These are phyloP conservation scores for Steinernema hermaphroditum DNA, from an alignment of 2,888 invertebrate genomes.

Conservation along the genomic window DNA sequence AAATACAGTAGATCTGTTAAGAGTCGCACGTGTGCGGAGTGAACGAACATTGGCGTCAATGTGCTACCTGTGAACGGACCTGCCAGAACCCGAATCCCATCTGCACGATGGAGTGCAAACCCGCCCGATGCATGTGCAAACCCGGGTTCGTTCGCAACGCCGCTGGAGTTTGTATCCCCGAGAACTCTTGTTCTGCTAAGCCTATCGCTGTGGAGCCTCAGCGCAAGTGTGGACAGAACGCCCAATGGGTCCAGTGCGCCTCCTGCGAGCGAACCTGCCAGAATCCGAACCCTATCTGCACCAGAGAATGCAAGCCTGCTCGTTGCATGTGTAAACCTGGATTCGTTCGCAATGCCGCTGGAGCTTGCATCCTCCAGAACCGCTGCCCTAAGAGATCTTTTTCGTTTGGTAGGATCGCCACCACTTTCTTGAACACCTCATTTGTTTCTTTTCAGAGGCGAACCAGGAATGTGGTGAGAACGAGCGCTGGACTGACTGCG, in stretches of 20 bases:
- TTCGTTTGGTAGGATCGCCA: too few species aligned
- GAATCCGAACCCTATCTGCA: constrained; percentile 9
- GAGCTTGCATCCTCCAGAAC: background rate
- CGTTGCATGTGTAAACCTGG: background rate
- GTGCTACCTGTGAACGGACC: background rate
- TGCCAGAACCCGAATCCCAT: background rate
- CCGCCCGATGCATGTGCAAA: background rate
- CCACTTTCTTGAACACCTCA: too few species aligned
- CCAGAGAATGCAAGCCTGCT: background rate
- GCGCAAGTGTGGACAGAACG: background rate
- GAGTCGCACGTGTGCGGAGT: too few species aligned
- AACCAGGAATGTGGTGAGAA: background rate
- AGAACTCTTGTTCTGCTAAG: too few species aligned
- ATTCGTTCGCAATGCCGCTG: background rate
- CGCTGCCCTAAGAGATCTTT: too few species aligned
- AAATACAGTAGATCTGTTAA: too few species aligned
- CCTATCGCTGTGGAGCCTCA: too few species aligned
- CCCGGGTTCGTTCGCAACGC: background rate
- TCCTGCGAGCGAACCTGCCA: background rate
- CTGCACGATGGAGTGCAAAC: constrained; percentile 7
- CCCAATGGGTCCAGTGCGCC: background rate
- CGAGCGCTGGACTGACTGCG: constrained; percentile 8
- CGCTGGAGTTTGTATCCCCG: background rate
- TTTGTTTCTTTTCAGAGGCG: too few species aligned
- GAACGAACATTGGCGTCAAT: background rate